Evolutionary conservation across 1,140 invertebrate species (phyloP).

Genomic region (Diploscapter pachys): DNA sequence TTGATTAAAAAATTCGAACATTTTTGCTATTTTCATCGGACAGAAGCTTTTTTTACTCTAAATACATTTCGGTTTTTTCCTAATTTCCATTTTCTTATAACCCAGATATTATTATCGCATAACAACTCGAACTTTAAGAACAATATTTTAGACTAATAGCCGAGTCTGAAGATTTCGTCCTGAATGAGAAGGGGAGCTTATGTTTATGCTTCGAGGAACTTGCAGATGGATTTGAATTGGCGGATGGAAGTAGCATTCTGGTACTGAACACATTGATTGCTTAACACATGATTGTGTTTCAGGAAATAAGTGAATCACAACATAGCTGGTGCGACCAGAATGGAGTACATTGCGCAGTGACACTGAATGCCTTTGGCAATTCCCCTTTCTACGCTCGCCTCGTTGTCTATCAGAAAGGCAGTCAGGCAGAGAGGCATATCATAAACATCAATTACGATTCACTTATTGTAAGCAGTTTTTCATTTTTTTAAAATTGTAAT

Average conservation of each 20-base stretch:
- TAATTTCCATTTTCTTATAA: too few relatives aligned
- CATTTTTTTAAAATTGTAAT: not conserved
- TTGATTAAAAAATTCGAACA: too few relatives aligned
- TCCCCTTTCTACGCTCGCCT: conserved; percentile 24
- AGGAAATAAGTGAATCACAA: conserved; percentile 51
- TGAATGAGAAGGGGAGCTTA: conserved; percentile 43
- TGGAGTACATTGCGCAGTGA: conserved; percentile 48
- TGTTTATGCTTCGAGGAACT: conserved; percentile 54
- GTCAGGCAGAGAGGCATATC: conserved; percentile 42
- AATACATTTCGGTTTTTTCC: too few relatives aligned
- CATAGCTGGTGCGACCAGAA: conserved; percentile 55
- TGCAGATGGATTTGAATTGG: conserved; percentile 29
- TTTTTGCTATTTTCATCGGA: too few relatives aligned
- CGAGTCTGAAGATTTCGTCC: conserved; percentile 46
- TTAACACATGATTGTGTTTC: not conserved
- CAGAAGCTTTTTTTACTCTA: too few relatives aligned
- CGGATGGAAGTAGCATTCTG: too few relatives aligned
- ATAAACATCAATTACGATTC: conserved; percentile 37
- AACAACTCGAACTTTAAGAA: too few relatives aligned
- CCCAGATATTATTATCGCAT: too few relatives aligned
- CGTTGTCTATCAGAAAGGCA: conserved; percentile 53
- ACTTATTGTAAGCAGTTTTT: conserved; percentile 1
- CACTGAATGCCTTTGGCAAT: conserved; percentile 28
- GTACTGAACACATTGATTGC: too few relatives aligned
- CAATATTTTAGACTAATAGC: conserved; percentile 29